These are phyloP conservation scores for Diacarnus erythraeanus DNA, from an alignment of 37 sponge, comb jelly and placozoan genomes.

Conservation along the genomic window DNA sequence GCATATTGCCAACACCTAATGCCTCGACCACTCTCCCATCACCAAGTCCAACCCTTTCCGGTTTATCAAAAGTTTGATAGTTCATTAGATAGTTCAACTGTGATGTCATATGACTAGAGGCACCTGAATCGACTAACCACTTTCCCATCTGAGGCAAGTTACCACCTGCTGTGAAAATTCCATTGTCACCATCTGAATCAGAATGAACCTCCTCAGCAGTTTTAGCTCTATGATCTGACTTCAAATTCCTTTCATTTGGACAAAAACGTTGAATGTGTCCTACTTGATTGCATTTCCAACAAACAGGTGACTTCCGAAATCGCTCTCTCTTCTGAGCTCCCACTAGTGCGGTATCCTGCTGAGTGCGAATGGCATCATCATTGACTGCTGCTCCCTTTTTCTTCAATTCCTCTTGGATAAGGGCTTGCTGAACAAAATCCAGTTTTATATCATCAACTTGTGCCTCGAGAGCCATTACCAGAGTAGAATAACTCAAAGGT, in stretches of 20 bases:
- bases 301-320: not conserved
- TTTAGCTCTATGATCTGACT: not conserved
- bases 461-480: slow-evolving; percentile 54
- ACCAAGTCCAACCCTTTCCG: slow-evolving; percentile 46
- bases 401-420: slow-evolving; percentile 46
- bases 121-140: slow-evolving; percentile 55
- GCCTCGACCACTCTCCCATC: slow-evolving; percentile 55
- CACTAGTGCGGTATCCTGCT: slow-evolving; percentile 17
- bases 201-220: not conserved
- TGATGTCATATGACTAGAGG: slow-evolving; percentile 57
- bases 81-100: slow-evolving; percentile 5
- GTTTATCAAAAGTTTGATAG: slow-evolving; percentile 38
- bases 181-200: not conserved
- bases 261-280: slow-evolving; percentile 49
- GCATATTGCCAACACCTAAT: slow-evolving; percentile 29
- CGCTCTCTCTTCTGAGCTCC: no score
- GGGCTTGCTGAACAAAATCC: slow-evolving; percentile 40
- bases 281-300: slow-evolving; percentile 29
- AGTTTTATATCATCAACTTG: slow-evolving; percentile 39
- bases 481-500: slow-evolving; percentile 24
- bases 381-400: not conserved
- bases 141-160: no score
- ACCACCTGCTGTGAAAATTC: not conserved
- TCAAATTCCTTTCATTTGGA: slow-evolving; percentile 6
- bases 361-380: not conserved